Conservation (phyloP, 2,888 invertebrate genomes). For the Andrena praecox region DNA sequence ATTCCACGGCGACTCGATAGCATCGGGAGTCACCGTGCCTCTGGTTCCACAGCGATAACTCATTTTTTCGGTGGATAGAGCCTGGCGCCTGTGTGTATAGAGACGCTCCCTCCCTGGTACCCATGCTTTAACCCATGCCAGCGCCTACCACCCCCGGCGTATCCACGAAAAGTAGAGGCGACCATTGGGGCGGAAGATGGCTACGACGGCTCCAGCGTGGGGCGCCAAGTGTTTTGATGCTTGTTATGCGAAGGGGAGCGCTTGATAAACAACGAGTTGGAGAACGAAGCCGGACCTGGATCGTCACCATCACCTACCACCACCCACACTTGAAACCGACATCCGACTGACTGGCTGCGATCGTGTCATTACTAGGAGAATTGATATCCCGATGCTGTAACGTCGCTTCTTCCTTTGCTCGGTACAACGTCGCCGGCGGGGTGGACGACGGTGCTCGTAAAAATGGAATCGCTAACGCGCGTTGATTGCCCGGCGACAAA, state of each 20-base stretch:
- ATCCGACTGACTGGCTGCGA: slow-evolving; percentile 68
- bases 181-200: slow-evolving; percentile 63
- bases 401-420: slow-evolving; percentile 51
- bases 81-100: slow-evolving; percentile 64
- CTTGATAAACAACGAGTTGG: slow-evolving; percentile 77
- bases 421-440: not conserved
- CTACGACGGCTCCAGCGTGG: slow-evolving; percentile 75
- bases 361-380: slow-evolving; percentile 70
- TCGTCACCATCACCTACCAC: slow-evolving; percentile 54
- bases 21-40: slow-evolving; percentile 46
- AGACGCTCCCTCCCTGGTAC: slow-evolving; percentile 42
- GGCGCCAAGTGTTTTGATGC: slow-evolving; percentile 82
- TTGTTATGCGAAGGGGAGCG: slow-evolving; percentile 76
- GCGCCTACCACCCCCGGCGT: slow-evolving; percentile 60
- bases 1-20: slow-evolving; percentile 28
- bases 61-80: slow-evolving; percentile 66
- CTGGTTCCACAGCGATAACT: slow-evolving; percentile 61
- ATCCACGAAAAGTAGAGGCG: slow-evolving; percentile 71
- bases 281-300: slow-evolving; percentile 72
- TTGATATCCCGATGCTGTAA: slow-evolving; percentile 66
- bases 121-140: slow-evolving; percentile 71
- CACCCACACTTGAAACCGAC: slow-evolving; percentile 55
- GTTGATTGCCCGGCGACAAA: slow-evolving; percentile 47
- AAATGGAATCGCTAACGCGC: slow-evolving; percentile 45
- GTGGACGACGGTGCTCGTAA: slow-evolving; percentile 27